Evolutionary conservation across 2,113 vertebrate species (phyloP).

Genomic region (Gorsachius goisagi): DNA sequence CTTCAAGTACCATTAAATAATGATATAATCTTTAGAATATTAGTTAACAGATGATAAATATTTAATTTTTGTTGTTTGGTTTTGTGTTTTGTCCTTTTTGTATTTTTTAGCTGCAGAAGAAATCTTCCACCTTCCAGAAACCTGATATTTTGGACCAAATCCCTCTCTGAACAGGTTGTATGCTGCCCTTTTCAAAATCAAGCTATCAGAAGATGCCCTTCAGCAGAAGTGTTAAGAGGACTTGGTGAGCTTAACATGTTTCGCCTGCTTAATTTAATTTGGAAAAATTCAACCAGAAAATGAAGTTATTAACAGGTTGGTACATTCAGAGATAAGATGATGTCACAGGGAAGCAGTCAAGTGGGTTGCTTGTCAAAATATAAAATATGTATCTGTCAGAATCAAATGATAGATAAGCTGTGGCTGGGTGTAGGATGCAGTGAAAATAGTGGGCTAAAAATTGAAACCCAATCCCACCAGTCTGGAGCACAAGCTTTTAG

Average conservation of each 20-base stretch:
- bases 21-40: background rate
- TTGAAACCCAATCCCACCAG: constrained; percentile 33
- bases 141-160: constrained; percentile 70
- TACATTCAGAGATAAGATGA: constrained; percentile 66
- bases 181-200: constrained; percentile 78
- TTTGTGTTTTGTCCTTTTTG: background rate
- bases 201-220: constrained; percentile 75
- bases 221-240: constrained; percentile 78
- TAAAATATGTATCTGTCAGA: constrained; percentile 73
- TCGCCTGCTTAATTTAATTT: constrained; percentile 81
- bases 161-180: constrained; percentile 73
- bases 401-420: constrained; percentile 74
- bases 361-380: constrained; percentile 81
- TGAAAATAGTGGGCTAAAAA: constrained; percentile 59
- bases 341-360: constrained; percentile 74
- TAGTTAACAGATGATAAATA: background rate
- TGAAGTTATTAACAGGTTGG: constrained; percentile 83
- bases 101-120: background rate
- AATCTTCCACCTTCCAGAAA: constrained; percentile 75
- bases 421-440: constrained; percentile 44
- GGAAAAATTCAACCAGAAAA: constrained; percentile 83
- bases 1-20: constrained; percentile 31
- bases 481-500: constrained; percentile 59
- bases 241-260: constrained; percentile 77
- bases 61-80: background rate